Percentiles rank a stretch among this genome's conserved stretches.
These are phyloP conservation scores for Microctonus hyperodae DNA, from an alignment of 2,888 invertebrate genomes.

Conservation along the genomic window DNA sequence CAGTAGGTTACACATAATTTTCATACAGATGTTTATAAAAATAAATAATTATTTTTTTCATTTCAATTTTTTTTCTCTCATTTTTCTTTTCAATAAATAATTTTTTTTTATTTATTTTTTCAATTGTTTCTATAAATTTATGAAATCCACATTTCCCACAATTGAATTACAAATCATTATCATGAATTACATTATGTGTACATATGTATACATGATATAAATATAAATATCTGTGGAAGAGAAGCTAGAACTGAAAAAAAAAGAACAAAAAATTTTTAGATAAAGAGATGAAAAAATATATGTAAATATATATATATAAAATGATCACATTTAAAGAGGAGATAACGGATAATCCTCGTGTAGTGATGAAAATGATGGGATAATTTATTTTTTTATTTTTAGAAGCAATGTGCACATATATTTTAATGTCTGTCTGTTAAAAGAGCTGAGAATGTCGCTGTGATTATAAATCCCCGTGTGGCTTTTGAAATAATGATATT, in stretches of 20 bases:
- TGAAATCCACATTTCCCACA: not conserved
- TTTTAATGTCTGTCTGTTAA: not conserved
- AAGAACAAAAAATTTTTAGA: not conserved
- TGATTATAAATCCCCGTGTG: conserved; percentile 17
- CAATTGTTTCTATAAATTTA: conserved; percentile 1
- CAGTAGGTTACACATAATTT: conserved; percentile 31
- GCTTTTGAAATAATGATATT: conserved; percentile 39
- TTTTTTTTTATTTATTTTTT: no score
- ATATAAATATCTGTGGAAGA: not conserved
- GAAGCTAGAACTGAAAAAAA: not conserved
- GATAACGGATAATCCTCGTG: not conserved
- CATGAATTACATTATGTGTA: not conserved
- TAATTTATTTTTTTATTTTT: conserved; percentile 6
- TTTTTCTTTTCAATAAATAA: no score
- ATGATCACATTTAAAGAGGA: not conserved
- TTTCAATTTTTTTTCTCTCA: not conserved
- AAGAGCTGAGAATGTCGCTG: not conserved
- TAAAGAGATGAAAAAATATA: no score
- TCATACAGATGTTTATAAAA: not conserved
- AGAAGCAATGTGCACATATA: not conserved
- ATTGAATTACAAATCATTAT: not conserved
- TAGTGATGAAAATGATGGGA: not conserved
- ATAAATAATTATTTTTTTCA: conserved; percentile 14
- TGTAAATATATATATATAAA: no score
- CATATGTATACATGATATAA: no score